Evolutionary conservation across 2,797 vertebrate species (phyloP).

Genomic region (Rhabdophis nuchalis): DNA sequence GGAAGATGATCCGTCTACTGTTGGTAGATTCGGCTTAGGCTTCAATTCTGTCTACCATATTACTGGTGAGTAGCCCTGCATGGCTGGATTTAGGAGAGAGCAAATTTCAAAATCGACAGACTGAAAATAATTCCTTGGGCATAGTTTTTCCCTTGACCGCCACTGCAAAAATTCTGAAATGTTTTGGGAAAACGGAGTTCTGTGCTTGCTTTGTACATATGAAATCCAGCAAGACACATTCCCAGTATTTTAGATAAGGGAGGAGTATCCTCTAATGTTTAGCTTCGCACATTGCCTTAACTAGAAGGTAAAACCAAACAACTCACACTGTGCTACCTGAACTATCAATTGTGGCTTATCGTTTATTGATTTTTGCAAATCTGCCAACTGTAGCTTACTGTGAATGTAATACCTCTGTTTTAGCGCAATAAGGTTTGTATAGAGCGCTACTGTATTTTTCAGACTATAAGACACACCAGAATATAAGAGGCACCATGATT

Average conservation of each 20-base stretch:
- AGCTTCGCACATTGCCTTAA: neutral
- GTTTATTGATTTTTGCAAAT: neutral
- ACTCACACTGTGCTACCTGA: neutral
- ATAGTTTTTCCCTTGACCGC: no score
- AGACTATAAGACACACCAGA: no score
- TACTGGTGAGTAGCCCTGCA: constrained; percentile 69
- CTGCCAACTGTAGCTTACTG: neutral
- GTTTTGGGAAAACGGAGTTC: neutral
- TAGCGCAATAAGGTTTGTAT: neutral
- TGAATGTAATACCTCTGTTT: neutral
- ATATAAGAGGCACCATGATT: no score
- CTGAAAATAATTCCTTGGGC: neutral
- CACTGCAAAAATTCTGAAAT: neutral
- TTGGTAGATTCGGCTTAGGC: constrained; percentile 83
- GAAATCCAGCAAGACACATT: neutral
- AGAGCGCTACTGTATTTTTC: neutral
- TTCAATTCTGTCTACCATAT: constrained; percentile 87
- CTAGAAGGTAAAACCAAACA: neutral
- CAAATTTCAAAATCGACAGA: neutral
- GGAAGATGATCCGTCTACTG: constrained; percentile 75
- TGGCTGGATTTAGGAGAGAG: accelerated
- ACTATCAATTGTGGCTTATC: neutral
- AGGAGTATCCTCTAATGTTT: neutral
- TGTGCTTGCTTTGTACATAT: neutral
- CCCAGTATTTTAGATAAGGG: neutral